Evolutionary conservation across 2,888 invertebrate species (phyloP).

Genomic region (Chrysolina oricalcia): DNA sequence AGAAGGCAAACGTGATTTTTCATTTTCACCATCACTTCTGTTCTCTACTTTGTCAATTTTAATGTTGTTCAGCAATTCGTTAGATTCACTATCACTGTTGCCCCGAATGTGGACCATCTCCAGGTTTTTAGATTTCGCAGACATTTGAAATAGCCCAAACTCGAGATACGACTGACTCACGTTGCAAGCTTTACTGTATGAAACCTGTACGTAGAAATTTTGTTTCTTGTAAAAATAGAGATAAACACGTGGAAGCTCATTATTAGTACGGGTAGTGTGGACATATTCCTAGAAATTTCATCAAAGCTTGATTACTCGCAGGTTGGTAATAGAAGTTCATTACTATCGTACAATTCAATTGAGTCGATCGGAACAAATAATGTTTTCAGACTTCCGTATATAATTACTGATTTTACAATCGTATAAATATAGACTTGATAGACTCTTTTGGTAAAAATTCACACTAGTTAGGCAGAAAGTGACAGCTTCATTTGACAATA

Average conservation of each 20-base stretch:
- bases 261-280: not conserved
- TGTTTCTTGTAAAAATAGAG: not conserved
- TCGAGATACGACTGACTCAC: constrained; percentile 7
- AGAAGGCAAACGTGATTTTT: not conserved
- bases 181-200: not conserved
- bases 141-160: constrained; percentile 30
- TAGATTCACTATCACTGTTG: constrained; percentile 55
- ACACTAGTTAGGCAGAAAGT: too few relatives aligned
- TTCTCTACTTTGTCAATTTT: not conserved
- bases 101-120: constrained; percentile 37
- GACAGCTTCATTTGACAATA: too few relatives aligned
- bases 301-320: not conserved
- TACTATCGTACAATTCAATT: too few relatives aligned
- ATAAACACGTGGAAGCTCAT: not conserved
- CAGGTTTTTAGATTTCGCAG: not conserved
- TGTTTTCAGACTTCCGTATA: too few relatives aligned
- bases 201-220: not conserved
- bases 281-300: not conserved
- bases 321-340: too few relatives aligned
- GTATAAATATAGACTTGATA: too few relatives aligned
- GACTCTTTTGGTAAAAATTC: too few relatives aligned
- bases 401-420: too few relatives aligned
- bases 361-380: too few relatives aligned
- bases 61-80: constrained; percentile 43
- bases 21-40: not conserved